Base-by-base conservation (phyloP, 2,888 invertebrate species). In the Aromia moschata region DNA sequence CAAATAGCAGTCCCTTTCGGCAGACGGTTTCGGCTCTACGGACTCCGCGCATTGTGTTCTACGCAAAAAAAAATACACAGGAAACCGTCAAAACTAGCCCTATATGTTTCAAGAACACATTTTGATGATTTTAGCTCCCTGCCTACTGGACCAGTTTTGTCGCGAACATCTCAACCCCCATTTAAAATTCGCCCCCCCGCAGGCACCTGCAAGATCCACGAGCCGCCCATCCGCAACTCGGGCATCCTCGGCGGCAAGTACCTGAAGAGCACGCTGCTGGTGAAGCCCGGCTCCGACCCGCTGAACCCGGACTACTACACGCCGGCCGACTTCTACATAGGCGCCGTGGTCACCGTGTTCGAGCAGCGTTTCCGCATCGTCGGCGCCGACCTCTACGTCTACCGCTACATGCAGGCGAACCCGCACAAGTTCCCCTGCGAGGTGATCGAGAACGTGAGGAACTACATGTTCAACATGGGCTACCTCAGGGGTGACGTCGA, bases 241-340 rank as follows among this genome's bases (percentile, higher is more conserved):
- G 94, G 94, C 38, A 88, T 91, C 63, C 76, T 83, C 11, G 92
- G 89, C 49, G 94, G 94, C 0, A 87, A 86, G 74, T 95, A 93
- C 80, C 81, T 94, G 43, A 85, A 86, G 64, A 77, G 88, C 31
- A 87, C 84, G 70, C 81, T 85, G 12, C 75, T 94, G 18, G 84
- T 87, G 11, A 91, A 91, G 64, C 91, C 92, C 0, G 87, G 86
- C 0, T 85, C 87, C 0, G 84, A 86, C 66, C 86, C 86, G 1
- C 87, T 90, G 70, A 85, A 89, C 72, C 92, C 92, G 0, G 84
- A 85, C 1, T 93, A 89, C 77, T 94, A 89, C 72, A 89, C 89
- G 0, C 91, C 93, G 0, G 86, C 86, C 25, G 92, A 91, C 80
- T 91, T 95, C 75, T 89, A 84, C 75, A 89, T 94, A 61, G 94